A percentile compares a stretch with the other conserved stretches of the same genome.
Conservation (phyloP, 2,797 vertebrate genomes). For the Spinus pinus region DNA sequence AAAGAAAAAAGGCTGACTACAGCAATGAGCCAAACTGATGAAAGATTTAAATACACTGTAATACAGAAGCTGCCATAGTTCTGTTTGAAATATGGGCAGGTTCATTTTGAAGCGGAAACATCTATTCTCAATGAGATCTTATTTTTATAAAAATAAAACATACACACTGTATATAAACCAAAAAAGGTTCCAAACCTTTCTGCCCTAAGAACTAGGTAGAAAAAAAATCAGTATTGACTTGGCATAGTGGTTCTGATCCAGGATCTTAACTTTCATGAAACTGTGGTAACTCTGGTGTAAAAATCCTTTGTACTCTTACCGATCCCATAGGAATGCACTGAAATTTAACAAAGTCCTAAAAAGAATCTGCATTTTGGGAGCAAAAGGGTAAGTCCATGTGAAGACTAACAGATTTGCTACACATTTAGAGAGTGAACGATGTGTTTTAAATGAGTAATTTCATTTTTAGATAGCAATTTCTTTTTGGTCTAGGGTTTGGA, state of each 20-base stretch:
- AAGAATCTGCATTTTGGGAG: not conserved
- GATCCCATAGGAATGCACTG: not conserved
- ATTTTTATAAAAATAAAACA: not conserved
- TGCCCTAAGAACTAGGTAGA: not conserved
- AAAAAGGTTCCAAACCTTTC: not conserved
- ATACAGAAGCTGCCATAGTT: not conserved
- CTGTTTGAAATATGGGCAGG: not conserved
- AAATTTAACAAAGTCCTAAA: not conserved
- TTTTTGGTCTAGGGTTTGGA: not conserved
- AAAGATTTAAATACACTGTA: not conserved
- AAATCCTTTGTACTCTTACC: not conserved
- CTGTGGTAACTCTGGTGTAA: not conserved
- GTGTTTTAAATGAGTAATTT: not conserved
- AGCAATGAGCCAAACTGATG: not conserved
- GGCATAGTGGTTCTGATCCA: not conserved
- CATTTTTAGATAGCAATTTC: not conserved
- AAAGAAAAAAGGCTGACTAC: not conserved
- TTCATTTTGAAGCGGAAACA: not conserved
- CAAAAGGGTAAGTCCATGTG: rapidly evolving
- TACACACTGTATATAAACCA: not conserved
- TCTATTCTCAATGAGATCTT: not conserved
- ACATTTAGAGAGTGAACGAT: not conserved
- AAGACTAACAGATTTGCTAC: not conserved
- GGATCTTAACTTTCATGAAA: not conserved
- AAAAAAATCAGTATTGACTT: not conserved